phyloP scores from a whole-genome alignment of 2,797 vertebrate genomes.

The Hozukius guyotensis region DNA sequence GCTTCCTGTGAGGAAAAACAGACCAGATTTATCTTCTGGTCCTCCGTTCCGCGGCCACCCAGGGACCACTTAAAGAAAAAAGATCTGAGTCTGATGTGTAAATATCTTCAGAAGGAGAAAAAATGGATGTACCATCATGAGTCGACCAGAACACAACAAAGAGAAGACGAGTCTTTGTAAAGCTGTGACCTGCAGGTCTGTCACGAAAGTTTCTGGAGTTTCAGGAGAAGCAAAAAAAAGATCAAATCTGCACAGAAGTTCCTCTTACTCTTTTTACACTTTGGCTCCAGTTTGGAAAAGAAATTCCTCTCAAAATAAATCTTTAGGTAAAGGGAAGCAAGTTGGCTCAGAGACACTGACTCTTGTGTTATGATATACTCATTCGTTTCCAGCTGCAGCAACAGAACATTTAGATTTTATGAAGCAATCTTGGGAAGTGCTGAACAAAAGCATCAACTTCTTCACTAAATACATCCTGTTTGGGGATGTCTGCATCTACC shows the following conservation, averaged over 20 bases:
- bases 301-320: neutral
- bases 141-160: neutral
- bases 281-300: neutral
- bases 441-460: neutral
- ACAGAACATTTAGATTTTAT: neutral
- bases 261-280: neutral
- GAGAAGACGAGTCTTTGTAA: neutral
- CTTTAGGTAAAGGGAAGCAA: neutral
- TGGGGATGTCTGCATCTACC: neutral
- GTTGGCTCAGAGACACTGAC: neutral
- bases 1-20: conserved; percentile 59
- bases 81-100: conserved; percentile 31
- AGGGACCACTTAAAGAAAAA: conserved; percentile 45
- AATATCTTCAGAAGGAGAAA: conserved; percentile 36
- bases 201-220: neutral
- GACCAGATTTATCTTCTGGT: conserved; percentile 45
- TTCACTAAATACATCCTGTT: neutral
- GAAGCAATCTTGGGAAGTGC: neutral
- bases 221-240: neutral
- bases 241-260: neutral
- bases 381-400: neutral
- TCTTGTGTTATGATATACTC: neutral
- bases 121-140: neutral
- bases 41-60: conserved; percentile 42
- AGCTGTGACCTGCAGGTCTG: neutral